Percentiles rank a stretch among this genome's conserved stretches.
These are phyloP conservation scores for Eurypyga helias DNA, from an alignment of 2,113 vertebrate species.

Conservation along the genomic window DNA sequence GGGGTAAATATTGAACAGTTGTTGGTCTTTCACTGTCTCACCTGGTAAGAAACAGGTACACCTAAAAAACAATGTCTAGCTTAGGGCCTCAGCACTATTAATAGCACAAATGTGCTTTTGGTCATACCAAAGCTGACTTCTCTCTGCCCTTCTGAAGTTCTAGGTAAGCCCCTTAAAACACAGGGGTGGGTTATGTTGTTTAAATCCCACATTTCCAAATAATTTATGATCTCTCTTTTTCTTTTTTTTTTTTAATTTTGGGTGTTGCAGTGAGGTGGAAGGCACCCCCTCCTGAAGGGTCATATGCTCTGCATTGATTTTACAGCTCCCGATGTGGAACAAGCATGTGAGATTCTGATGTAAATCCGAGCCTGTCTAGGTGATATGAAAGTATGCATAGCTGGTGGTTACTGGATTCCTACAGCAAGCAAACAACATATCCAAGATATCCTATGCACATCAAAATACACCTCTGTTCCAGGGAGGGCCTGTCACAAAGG, in stretches of 20 bases:
- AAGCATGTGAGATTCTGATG: background rate
- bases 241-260: background rate
- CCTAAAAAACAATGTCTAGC: background rate
- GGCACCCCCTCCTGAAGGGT: background rate
- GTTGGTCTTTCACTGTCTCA: background rate
- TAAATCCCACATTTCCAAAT: background rate
- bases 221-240: background rate
- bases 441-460: background rate
- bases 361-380: background rate
- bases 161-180: background rate
- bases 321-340: background rate
- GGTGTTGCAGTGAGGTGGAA: background rate
- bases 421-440: background rate
- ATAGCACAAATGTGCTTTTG: background rate
- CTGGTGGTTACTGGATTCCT: background rate
- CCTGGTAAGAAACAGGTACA: background rate
- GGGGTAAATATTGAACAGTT: background rate
- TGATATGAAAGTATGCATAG: background rate
- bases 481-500: background rate
- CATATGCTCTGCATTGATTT: background rate
- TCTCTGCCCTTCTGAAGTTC: background rate
- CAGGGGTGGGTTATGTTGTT: fast-evolving
- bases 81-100: background rate
- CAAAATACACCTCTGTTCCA: background rate
- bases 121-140: background rate